phyloP scores from a whole-genome alignment of 2,113 vertebrate genomes.

The Psilopsiagon aymara region DNA sequence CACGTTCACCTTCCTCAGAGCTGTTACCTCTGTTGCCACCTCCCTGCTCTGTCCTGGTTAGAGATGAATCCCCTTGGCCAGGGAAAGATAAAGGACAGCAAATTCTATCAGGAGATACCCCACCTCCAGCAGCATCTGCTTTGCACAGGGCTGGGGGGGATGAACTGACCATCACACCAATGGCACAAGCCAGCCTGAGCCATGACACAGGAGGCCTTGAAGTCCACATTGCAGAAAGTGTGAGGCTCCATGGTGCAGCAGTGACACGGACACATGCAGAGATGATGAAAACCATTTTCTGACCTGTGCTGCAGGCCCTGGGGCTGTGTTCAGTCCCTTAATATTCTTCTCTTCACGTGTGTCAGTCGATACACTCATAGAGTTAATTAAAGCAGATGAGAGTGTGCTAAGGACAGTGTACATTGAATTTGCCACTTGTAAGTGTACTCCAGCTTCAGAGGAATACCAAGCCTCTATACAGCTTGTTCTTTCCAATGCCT shows the following conservation, averaged over 20 bases:
- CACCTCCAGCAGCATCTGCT: not conserved
- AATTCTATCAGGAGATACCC: not conserved
- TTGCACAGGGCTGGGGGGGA: fast-evolving
- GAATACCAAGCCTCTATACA: not conserved
- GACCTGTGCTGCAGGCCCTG: not conserved
- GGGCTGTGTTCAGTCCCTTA: not conserved
- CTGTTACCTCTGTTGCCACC: not conserved
- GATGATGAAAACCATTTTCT: not conserved
- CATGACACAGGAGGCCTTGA: fast-evolving
- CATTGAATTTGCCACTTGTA: not conserved
- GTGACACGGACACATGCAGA: not conserved
- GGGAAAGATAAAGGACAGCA: not conserved
- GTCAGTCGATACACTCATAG: not conserved
- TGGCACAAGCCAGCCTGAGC: not conserved
- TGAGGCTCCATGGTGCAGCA: fast-evolving
- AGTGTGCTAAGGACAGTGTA: not conserved
- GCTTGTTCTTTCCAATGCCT: not conserved
- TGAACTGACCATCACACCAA: not conserved
- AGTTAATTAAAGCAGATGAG: not conserved
- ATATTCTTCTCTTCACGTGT: not conserved
- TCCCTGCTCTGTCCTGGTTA: not conserved
- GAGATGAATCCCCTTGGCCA: not conserved
- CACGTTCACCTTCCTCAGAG: not conserved
- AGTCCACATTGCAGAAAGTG: not conserved
- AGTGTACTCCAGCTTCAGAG: not conserved